Conservation (phyloP, 1,140 invertebrate genomes). For the Samia ricini region DNA sequence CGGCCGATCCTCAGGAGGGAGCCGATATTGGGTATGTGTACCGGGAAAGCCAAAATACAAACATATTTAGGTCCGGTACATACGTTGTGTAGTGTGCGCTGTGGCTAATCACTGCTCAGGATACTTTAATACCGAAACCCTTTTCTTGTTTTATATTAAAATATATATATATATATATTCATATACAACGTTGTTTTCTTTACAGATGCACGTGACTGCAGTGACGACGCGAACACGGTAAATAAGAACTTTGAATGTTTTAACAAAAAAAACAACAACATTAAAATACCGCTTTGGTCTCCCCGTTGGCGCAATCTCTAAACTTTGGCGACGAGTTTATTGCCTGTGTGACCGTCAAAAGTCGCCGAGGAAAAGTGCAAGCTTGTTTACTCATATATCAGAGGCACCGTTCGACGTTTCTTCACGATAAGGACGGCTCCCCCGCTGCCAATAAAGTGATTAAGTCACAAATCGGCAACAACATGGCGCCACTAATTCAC, state of each 20-base stretch:
- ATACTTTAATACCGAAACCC: slow-evolving; percentile 47
- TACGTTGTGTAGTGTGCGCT: slow-evolving; percentile 47
- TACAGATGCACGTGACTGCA: slow-evolving; percentile 64
- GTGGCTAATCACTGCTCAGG: slow-evolving; percentile 61
- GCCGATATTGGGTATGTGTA: slow-evolving; percentile 67
- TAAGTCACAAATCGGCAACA: slow-evolving; percentile 74
- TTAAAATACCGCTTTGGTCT: slow-evolving; percentile 41
- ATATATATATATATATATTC: neutral
- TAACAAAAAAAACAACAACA: slow-evolving; percentile 47
- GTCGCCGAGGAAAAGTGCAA: slow-evolving; percentile 71
- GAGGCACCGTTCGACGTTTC: slow-evolving; percentile 54
- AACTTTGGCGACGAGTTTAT: slow-evolving; percentile 69
- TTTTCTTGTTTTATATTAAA: slow-evolving; percentile 46
- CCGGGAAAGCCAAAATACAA: slow-evolving; percentile 67
- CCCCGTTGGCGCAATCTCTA: slow-evolving; percentile 55
- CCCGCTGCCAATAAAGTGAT: slow-evolving; percentile 76
- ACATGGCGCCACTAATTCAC: slow-evolving; percentile 41
- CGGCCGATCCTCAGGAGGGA: slow-evolving; percentile 67
- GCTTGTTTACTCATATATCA: slow-evolving; percentile 75
- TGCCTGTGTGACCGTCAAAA: slow-evolving; percentile 67
- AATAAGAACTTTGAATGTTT: slow-evolving; percentile 36
- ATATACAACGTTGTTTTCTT: slow-evolving; percentile 29
- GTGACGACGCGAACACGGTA: slow-evolving; percentile 57
- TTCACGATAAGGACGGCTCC: slow-evolving; percentile 68
- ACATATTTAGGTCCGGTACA: slow-evolving; percentile 74